Base-by-base conservation (phyloP, 2,888 invertebrate genomes). In the Lysandra bellargus region DNA sequence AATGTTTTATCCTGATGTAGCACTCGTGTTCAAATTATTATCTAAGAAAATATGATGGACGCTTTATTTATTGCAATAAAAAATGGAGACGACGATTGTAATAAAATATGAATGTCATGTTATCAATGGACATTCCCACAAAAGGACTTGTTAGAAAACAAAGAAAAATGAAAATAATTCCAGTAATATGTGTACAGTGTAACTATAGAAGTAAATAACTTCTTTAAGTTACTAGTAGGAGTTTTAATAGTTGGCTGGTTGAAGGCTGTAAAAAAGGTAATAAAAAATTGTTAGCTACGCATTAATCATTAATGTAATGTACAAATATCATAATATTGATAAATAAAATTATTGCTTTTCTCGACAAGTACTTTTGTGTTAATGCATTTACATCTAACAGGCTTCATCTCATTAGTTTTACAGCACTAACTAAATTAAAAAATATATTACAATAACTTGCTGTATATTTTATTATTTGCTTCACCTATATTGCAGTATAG, bases 351-450 rank as follows among this genome's bases (percentile, higher is more conserved):
- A 3, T 14, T 69, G 12, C 23, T 44, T 17, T 74, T 44, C 40
- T 53, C 57, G 30, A 76, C 76, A 76, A 57, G 33, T 76, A 30
- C 17, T 76, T 76, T 76, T 76, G 23, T 53, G 49, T 76, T 80
- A 60, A 69, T 78, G 60, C 44, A 78, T 64, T 23, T 37, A 80
- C 72, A 74, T 78, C 69, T 73, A 17, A 14, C 69, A 64, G 49
- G 64, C 64, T 79, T 76, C 44, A 76, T 75, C 61, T 61, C 64
- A 75, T 76, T 76, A 76, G 23, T 23, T 57, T 76, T 77, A 40
- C 6, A 61, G 33, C 30, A 69, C 49, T 69, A 23, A 79, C 17
- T 33, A 17, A 69, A n/a, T 64, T 30, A 37, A 76, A 37, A 23
- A 44, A 60, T 14, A 77, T 57, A 77, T 72, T 17, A 4, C 9